Percentiles rank a stretch among this genome's conserved stretches.
Conservation (phyloP, 92 coral and sea anemone species). For the Actinostola sp. region DNA sequence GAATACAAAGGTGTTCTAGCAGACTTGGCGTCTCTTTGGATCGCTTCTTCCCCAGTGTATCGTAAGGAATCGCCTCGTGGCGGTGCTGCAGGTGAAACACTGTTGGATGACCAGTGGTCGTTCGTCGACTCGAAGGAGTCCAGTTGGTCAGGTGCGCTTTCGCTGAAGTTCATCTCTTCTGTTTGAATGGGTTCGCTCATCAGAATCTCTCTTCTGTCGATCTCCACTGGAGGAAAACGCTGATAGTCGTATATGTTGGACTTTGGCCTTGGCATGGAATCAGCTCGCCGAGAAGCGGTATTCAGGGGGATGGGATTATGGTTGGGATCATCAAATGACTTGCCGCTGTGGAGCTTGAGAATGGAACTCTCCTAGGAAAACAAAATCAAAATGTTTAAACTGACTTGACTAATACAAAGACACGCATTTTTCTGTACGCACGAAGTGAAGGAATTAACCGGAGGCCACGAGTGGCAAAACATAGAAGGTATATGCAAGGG, state of each 20-base stretch:
- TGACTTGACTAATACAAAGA: too few relatives aligned
- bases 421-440: too few relatives aligned
- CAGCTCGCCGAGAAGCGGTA: constrained; percentile 63
- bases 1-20: constrained; percentile 16
- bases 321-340: constrained; percentile 60
- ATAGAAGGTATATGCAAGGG: too few relatives aligned
- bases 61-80: constrained; percentile 35
- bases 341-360: constrained; percentile 68
- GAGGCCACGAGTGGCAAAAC: too few relatives aligned
- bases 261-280: constrained; percentile 51
- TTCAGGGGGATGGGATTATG: constrained; percentile 62
- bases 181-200: constrained; percentile 6
- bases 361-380: constrained; percentile 65
- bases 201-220: background rate
- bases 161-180: constrained; percentile 23
- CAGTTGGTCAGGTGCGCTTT: constrained; percentile 22
- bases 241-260: constrained; percentile 55
- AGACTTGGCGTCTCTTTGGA: background rate
- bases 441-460: too few relatives aligned
- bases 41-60: background rate
- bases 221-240: constrained; percentile 10
- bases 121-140: background rate
- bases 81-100: constrained; percentile 28
- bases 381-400: background rate
- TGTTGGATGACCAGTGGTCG: constrained; percentile 8